phyloP scores from a whole-genome alignment of 2,888 invertebrate genomes.

The Leptodirus hochenwartii region DNA sequence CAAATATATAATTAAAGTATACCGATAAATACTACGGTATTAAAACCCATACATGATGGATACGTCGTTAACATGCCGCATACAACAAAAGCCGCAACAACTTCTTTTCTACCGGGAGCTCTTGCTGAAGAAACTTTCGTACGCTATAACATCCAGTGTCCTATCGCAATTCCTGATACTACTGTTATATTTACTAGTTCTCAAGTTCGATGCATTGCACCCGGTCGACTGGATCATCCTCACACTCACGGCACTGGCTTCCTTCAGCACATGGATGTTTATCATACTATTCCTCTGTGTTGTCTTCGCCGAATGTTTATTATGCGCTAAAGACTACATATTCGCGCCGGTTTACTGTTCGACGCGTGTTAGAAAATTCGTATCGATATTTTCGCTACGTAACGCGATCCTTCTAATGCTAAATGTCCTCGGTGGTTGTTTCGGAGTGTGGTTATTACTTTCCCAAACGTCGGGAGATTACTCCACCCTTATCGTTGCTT shows the following conservation, averaged over 20 bases:
- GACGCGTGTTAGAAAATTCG: slow-evolving; percentile 46
- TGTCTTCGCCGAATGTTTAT: slow-evolving; percentile 50
- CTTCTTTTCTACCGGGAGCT: slow-evolving; percentile 40
- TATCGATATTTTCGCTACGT: slow-evolving; percentile 41
- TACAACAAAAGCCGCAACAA: no score
- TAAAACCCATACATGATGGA: no score
- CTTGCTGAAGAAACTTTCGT: slow-evolving; percentile 35
- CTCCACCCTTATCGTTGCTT: slow-evolving; percentile 31
- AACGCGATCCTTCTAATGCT: slow-evolving; percentile 35
- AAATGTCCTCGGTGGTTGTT: slow-evolving; percentile 44
- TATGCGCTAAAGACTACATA: slow-evolving; percentile 51
- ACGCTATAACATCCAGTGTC: slow-evolving; percentile 24
- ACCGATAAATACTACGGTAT: no score
- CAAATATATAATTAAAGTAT: no score
- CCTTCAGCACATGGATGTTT: slow-evolving; percentile 45
- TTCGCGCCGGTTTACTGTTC: slow-evolving; percentile 38
- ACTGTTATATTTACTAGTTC: slow-evolving; percentile 25
- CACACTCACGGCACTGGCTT: slow-evolving; percentile 37
- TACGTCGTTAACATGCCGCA: no score
- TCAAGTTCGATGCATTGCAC: slow-evolving; percentile 43
- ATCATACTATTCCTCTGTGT: slow-evolving; percentile 42
- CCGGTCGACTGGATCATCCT: slow-evolving; percentile 45
- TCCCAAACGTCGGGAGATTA: slow-evolving; percentile 42
- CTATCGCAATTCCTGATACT: slow-evolving; percentile 22
- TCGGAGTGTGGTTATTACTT: slow-evolving; percentile 50